phyloP scores from a whole-genome alignment of 1,140 invertebrate genomes.

The Drosophila miranda region DNA sequence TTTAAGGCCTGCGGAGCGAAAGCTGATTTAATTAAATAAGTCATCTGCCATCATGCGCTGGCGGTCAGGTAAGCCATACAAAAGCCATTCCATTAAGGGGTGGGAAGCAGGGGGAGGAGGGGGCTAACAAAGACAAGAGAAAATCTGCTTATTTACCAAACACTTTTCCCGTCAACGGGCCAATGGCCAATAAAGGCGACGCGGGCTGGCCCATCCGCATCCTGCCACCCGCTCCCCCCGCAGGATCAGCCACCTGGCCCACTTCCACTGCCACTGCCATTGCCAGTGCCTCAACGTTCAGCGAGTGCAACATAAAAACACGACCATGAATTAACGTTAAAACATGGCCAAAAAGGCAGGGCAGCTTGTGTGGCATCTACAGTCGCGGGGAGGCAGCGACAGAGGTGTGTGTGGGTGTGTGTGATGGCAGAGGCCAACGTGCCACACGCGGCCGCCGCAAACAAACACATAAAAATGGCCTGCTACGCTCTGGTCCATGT shows the following conservation, averaged over 20 bases:
- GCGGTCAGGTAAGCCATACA: constrained; percentile 56
- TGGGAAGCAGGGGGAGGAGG: constrained; percentile 6
- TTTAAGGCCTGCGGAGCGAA: constrained; percentile 44
- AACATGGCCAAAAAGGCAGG: constrained; percentile 78
- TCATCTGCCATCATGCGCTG: constrained; percentile 45
- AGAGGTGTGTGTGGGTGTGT: constrained; percentile 1
- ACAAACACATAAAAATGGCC: constrained; percentile 79
- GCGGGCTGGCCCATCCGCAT: constrained; percentile 13
- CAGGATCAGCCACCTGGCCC: constrained; percentile 36
- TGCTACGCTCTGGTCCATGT: constrained; percentile 19
- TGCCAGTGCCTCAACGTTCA: constrained; percentile 21
- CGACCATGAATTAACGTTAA: constrained; percentile 82
- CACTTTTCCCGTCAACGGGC: constrained; percentile 55
- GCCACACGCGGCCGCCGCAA: constrained; percentile 51
- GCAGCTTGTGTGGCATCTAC: constrained; percentile 6
- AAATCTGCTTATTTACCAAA: constrained; percentile 75
- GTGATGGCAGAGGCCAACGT: neutral
- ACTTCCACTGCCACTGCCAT: constrained; percentile 22
- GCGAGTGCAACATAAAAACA: constrained; percentile 78
- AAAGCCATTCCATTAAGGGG: constrained; percentile 74
- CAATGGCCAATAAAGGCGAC: constrained; percentile 67
- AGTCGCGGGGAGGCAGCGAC: too few species aligned
- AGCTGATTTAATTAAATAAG: constrained; percentile 76
- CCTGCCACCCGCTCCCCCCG: neutral
- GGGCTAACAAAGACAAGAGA: constrained; percentile 41